phyloP scores from a whole-genome alignment of 2,888 invertebrate species.

The Drosophila heteroneura region DNA sequence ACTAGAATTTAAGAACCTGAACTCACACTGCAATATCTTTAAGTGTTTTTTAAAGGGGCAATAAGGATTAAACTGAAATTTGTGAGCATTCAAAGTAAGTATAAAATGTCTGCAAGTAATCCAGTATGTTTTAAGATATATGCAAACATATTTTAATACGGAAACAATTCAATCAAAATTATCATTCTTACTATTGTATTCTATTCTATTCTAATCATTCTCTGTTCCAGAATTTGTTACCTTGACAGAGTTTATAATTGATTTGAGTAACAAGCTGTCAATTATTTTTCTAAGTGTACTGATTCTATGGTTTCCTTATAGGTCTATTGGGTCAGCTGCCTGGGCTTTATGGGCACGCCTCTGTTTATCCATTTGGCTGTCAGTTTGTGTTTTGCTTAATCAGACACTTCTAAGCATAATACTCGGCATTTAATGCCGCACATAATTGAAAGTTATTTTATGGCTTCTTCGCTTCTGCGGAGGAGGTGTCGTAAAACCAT shows the following conservation, averaged over 20 bases:
- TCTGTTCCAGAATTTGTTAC: neutral
- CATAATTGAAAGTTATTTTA: conserved; percentile 80
- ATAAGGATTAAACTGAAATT: neutral
- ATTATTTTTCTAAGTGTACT: conserved; percentile 12
- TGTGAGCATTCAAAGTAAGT: neutral
- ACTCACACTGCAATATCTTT: neutral
- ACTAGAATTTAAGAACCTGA: neutral
- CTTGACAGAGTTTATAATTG: neutral
- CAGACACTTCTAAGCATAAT: conserved; percentile 51
- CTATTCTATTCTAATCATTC: neutral
- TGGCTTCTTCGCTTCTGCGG: conserved; percentile 55
- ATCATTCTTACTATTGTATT: neutral
- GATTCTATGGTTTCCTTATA: conserved; percentile 47
- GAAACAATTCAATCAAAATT: neutral
- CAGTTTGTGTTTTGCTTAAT: conserved; percentile 30
- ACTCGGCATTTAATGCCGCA: conserved; percentile 47
- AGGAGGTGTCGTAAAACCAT: conserved; percentile 50
- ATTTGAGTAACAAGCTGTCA: neutral
- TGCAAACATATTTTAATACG: neutral
- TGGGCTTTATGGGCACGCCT: conserved; percentile 61
- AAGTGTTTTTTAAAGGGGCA: neutral
- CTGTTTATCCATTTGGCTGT: conserved; percentile 1
- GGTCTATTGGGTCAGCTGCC: conserved; percentile 33
- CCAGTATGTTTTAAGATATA: neutral
- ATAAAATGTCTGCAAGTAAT: neutral